Percentiles rank a stretch among this genome's conserved stretches.
phyloP scores from a whole-genome alignment of 2,797 vertebrate species.

The Cercopithecus hamlyni region DNA sequence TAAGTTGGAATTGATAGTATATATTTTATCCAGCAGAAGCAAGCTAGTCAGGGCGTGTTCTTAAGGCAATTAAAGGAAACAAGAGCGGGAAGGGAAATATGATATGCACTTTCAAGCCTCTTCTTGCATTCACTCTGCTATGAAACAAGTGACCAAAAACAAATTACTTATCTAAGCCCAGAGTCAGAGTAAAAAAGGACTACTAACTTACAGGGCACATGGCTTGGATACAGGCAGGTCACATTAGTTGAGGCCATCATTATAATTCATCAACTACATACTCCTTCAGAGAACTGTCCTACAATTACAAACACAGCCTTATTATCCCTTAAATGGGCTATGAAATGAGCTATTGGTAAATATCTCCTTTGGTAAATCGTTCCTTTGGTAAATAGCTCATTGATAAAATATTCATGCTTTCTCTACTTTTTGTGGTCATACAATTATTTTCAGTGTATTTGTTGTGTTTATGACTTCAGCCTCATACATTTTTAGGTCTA shows the following conservation, averaged over 20 bases:
- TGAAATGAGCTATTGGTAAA: not conserved
- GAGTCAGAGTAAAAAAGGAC: not conserved
- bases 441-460: not conserved
- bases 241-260: not conserved
- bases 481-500: conserved; percentile 1
- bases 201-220: not conserved
- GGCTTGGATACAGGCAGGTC: not conserved
- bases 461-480: not conserved
- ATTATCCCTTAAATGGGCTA: not conserved
- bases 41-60: conserved; percentile 3
- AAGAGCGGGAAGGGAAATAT: not conserved
- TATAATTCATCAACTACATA: not conserved
- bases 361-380: not conserved
- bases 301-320: not conserved
- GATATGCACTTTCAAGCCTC: conserved; percentile 43
- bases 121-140: not conserved
- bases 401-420: not conserved
- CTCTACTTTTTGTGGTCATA: not conserved
- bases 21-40: not conserved
- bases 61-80: not conserved
- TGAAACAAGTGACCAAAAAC: not conserved
- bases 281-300: not conserved
- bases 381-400: not conserved
- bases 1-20: not conserved
- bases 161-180: not conserved